These are phyloP conservation scores for Poecilia picta DNA, from an alignment of 2,797 vertebrate genomes.

Conservation along the genomic window DNA sequence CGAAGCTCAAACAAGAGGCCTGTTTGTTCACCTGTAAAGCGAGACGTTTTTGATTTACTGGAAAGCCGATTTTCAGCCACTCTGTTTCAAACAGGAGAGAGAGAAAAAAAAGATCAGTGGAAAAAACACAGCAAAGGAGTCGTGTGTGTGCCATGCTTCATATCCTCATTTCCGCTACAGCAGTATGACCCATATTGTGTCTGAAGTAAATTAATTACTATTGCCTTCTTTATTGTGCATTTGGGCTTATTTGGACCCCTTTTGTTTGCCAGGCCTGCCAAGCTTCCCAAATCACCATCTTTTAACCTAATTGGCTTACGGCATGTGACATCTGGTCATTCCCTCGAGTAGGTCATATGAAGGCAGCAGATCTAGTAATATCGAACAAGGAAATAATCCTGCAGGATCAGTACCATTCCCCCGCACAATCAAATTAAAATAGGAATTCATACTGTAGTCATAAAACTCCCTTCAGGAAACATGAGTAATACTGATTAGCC, in stretches of 20 bases:
- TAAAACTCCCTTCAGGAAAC: conserved; percentile 1
- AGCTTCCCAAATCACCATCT: conserved; percentile 49
- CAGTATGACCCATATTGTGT: conserved; percentile 50
- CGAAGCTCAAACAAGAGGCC: conserved; percentile 20
- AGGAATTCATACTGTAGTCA: not conserved
- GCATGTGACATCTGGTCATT: conserved; percentile 30
- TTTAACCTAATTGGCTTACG: conserved; percentile 45
- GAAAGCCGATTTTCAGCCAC: conserved; percentile 11
- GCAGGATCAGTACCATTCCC: not conserved
- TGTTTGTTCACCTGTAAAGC: conserved; percentile 29
- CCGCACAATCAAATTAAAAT: not conserved
- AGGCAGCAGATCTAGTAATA: not conserved
- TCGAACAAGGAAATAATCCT: not conserved
- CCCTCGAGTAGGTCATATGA: conserved; percentile 2
- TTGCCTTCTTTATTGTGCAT: conserved; percentile 58
- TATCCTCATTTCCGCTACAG: conserved; percentile 37
- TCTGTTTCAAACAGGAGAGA: conserved; percentile 43
- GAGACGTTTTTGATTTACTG: conserved; percentile 31
- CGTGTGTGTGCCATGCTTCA: conserved; percentile 52
- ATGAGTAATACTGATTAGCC: conserved; percentile 5
- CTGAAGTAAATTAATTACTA: conserved; percentile 59
- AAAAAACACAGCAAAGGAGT: conserved; percentile 51
- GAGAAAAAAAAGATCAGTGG: conserved; percentile 2
- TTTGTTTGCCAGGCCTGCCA: conserved; percentile 35
- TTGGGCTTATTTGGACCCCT: conserved; percentile 50